Percentiles rank a stretch among this genome's conserved stretches.
phyloP scores from a whole-genome alignment of 2,888 invertebrate genomes.

The Drosophila hawaiiensis region DNA sequence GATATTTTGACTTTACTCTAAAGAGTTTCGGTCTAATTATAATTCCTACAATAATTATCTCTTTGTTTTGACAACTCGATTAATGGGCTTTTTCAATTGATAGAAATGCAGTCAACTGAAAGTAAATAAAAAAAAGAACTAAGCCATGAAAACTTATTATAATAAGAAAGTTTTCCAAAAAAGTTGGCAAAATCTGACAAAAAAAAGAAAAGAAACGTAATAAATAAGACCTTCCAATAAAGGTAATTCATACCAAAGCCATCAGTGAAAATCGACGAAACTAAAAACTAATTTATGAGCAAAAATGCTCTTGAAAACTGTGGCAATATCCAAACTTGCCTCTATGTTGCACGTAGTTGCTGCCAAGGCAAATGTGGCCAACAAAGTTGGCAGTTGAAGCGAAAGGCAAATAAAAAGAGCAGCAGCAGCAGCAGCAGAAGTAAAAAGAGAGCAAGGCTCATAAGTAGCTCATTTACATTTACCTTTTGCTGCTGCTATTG shows the following conservation, averaged over 20 bases:
- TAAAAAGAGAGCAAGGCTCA: conserved; percentile 7
- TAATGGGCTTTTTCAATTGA: background rate
- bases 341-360: background rate
- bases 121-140: background rate
- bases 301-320: conserved; percentile 44
- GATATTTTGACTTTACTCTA: background rate
- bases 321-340: conserved; percentile 29
- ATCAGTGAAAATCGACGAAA: conserved; percentile 40
- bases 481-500: conserved; percentile 39
- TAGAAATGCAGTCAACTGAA: background rate
- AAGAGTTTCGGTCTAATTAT: background rate
- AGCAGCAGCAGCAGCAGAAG: conserved; percentile 3
- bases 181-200: conserved; percentile 12
- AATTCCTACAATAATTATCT: background rate
- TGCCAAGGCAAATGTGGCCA: conserved; percentile 31
- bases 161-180: conserved; percentile 18
- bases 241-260: conserved; percentile 20
- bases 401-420: conserved; percentile 20
- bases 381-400: conserved; percentile 51
- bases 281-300: conserved; percentile 57
- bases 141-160: background rate
- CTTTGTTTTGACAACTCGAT: background rate
- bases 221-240: conserved; percentile 2
- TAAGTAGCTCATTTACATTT: conserved; percentile 39
- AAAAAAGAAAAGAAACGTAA: background rate